These are phyloP conservation scores for Psammodynastes pulverulentus DNA, from an alignment of 2,113 vertebrate genomes.

Conservation along the genomic window DNA sequence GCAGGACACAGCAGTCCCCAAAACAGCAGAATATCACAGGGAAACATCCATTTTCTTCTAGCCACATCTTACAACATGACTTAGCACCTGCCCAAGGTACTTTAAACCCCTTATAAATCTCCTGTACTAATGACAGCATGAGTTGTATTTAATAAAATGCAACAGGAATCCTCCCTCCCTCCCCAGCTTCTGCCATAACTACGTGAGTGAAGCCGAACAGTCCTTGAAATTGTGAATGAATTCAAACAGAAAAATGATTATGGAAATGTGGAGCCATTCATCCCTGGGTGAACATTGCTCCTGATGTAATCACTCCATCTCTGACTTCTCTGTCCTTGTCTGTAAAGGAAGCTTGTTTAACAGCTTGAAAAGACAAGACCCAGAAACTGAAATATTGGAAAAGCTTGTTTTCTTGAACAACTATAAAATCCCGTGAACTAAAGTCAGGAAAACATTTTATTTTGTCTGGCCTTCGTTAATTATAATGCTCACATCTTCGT, in stretches of 20 bases:
- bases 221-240: slow-evolving; percentile 28
- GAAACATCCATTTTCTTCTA: not conserved
- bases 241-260: slow-evolving; percentile 13
- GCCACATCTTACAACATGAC: not conserved
- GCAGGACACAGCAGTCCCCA: not conserved
- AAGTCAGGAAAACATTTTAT: not conserved
- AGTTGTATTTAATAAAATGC: not conserved
- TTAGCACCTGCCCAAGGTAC: not conserved
- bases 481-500: not conserved
- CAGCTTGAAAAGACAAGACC: not conserved
- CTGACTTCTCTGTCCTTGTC: slow-evolving; percentile 19
- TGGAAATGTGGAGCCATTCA: slow-evolving; percentile 16
- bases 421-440: not conserved
- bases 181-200: not conserved
- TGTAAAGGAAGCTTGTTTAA: not conserved
- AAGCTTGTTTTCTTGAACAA: not conserved
- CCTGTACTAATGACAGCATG: not conserved
- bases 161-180: not conserved
- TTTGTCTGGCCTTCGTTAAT: not conserved
- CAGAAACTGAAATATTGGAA: not conserved
- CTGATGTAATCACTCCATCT: slow-evolving; percentile 1
- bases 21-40: not conserved
- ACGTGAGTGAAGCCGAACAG: slow-evolving; percentile 14
- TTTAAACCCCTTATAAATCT: not conserved
- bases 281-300: slow-evolving; percentile 6